These are phyloP conservation scores for Alca torda DNA, from an alignment of 2,797 vertebrate species.

Conservation along the genomic window DNA sequence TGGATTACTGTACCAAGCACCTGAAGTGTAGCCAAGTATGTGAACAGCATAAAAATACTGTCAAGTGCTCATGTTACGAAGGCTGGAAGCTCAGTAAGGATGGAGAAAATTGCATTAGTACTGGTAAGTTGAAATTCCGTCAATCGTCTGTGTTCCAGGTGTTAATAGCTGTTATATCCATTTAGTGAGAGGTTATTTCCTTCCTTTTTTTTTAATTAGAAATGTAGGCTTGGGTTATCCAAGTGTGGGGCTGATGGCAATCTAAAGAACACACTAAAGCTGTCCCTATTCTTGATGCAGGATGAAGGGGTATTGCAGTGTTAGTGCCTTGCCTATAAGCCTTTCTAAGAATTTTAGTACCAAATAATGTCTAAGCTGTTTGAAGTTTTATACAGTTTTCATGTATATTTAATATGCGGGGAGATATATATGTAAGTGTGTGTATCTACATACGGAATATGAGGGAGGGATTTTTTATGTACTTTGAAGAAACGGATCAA, in stretches of 20 bases:
- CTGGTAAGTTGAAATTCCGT: constrained; percentile 77
- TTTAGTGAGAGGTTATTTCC: neutral
- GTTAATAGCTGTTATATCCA: neutral
- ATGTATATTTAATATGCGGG: neutral
- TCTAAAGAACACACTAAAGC: neutral
- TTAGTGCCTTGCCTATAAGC: neutral
- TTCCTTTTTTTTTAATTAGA: neutral
- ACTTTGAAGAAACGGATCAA: neutral
- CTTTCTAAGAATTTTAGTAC: neutral
- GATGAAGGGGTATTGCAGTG: neutral
- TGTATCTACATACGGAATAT: neutral
- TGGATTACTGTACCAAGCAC: constrained; percentile 93
- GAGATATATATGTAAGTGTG: accelerated
- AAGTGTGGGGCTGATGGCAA: neutral
- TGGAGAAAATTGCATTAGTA: constrained; percentile 90
- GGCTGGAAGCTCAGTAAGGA: constrained; percentile 91
- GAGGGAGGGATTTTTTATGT: neutral
- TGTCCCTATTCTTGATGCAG: neutral
- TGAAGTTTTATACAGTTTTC: neutral
- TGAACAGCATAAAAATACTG: constrained; percentile 92
- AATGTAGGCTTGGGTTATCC: neutral
- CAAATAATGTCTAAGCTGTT: neutral
- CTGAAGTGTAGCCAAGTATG: constrained; percentile 95
- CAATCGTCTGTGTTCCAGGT: neutral
- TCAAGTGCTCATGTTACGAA: constrained; percentile 96